Evolutionary conservation across 2,888 invertebrate species (phyloP).

Genomic region (Pterostichus madidus): DNA sequence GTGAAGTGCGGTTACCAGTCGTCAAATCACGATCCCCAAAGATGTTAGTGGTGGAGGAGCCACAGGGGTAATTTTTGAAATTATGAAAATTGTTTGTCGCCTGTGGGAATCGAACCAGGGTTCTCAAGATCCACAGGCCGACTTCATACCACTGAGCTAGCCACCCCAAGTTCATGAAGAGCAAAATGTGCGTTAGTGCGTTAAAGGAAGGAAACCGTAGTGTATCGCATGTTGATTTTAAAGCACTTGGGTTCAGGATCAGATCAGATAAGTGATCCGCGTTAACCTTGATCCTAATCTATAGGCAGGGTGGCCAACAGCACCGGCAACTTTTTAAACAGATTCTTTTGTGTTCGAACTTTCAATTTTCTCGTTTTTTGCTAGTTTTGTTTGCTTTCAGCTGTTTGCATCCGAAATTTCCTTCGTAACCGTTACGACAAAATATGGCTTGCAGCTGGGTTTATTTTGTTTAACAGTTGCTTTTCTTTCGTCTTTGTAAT

Average conservation of each 20-base stretch:
- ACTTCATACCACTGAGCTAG: too few species aligned
- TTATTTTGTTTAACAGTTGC: constrained; percentile 53
- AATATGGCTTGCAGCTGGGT: constrained; percentile 60
- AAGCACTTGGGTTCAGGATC: constrained; percentile 27
- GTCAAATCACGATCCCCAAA: too few species aligned
- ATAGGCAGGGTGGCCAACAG: constrained; percentile 22
- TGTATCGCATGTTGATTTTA: constrained; percentile 14
- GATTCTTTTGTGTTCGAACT: constrained; percentile 56
- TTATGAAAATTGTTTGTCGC: too few species aligned
- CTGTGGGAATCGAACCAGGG: too few species aligned
- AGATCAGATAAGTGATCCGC: constrained; percentile 9
- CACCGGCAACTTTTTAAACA: constrained; percentile 48
- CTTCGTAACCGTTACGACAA: constrained; percentile 50
- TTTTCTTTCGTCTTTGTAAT: constrained; percentile 63
- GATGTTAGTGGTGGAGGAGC: too few species aligned
- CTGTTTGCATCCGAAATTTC: constrained; percentile 64
- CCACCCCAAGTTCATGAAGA: too few species aligned
- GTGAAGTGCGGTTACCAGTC: too few species aligned
- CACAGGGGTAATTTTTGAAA: too few species aligned
- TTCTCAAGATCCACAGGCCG: too few species aligned
- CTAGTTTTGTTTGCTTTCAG: constrained; percentile 58
- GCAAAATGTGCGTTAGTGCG: too few species aligned
- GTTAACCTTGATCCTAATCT: constrained; percentile 55
- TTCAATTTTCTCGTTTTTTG: constrained; percentile 48
- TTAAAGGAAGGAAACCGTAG: not conserved